phyloP scores from a whole-genome alignment of 2,797 vertebrate genomes.

The Erethizon dorsatum region DNA sequence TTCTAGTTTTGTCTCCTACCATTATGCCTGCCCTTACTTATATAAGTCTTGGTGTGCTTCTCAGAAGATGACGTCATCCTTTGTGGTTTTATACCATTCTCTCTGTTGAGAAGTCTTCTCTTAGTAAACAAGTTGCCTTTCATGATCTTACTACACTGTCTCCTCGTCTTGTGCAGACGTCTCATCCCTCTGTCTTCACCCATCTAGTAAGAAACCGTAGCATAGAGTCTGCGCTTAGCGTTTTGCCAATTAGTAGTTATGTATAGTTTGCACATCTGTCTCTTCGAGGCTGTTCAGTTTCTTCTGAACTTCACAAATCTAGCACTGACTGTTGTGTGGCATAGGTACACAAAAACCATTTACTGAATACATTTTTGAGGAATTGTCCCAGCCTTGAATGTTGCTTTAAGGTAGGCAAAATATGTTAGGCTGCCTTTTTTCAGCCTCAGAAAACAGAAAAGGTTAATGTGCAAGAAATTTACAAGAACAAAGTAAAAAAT shows the following conservation, averaged over 20 bases:
- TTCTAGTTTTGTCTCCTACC: slow-evolving; percentile 41
- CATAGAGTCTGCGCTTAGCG: neutral
- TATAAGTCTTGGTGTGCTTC: neutral
- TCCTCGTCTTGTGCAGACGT: neutral
- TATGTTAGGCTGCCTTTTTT: slow-evolving; percentile 10
- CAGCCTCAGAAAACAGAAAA: slow-evolving; percentile 48
- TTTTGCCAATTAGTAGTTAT: slow-evolving; percentile 15
- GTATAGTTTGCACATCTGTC: slow-evolving; percentile 1
- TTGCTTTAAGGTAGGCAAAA: slow-evolving; percentile 8
- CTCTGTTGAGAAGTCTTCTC: slow-evolving; percentile 51
- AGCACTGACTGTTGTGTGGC: slow-evolving; percentile 4
- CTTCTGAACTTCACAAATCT: neutral
- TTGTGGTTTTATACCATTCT: slow-evolving; percentile 52
- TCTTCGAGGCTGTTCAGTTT: slow-evolving; percentile 36
- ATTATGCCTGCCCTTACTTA: neutral
- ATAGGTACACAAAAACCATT: slow-evolving; percentile 27
- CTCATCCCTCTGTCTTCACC: neutral
- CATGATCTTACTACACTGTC: neutral
- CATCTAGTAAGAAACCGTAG: neutral
- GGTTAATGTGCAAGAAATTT: neutral
- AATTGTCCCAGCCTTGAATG: slow-evolving; percentile 34
- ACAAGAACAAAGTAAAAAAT: slow-evolving; percentile 29
- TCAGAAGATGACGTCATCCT: slow-evolving; percentile 58
- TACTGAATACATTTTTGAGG: slow-evolving; percentile 52
- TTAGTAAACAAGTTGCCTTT: slow-evolving; percentile 54